Percentiles rank a stretch among this genome's conserved stretches.
phyloP scores from a whole-genome alignment of 92 coral and sea anemone genomes.

The Hydrozoanthus gracilis region DNA sequence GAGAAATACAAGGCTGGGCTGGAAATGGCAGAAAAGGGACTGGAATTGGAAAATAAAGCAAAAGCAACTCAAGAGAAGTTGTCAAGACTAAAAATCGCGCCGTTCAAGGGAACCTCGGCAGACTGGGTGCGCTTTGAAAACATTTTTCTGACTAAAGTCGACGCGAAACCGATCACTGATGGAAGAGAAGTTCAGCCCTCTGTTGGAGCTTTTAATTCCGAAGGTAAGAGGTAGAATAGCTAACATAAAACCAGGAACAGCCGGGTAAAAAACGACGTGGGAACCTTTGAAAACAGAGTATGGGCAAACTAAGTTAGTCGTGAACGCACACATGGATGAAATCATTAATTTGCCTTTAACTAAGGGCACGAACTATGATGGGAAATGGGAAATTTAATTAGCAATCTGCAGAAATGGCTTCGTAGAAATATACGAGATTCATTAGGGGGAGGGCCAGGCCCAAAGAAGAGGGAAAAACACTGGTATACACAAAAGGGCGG shows the following conservation, averaged over 20 bases:
- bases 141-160: constrained; percentile 54
- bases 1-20: not conserved
- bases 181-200: constrained; percentile 52
- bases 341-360: constrained; percentile 46
- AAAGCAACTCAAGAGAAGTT: not conserved
- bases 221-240: constrained; percentile 57
- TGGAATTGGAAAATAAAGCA: not conserved
- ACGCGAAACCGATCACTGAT: constrained; percentile 39
- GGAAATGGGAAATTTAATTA: constrained; percentile 43
- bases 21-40: not conserved
- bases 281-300: constrained; percentile 59
- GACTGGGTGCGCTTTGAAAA: not conserved
- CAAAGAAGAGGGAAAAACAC: constrained; percentile 40
- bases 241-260: constrained; percentile 60
- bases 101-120: not conserved
- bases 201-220: constrained; percentile 45
- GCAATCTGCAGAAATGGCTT: constrained; percentile 38
- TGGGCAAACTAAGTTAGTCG: constrained; percentile 62
- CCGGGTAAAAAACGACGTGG: constrained; percentile 73
- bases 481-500: constrained; percentile 37
- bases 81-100: not conserved
- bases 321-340: constrained; percentile 68
- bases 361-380: constrained; percentile 52
- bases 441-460: not conserved
- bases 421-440: constrained; percentile 39